Evolutionary conservation across 2,797 vertebrate species (phyloP).

Genomic region (Thripadectes ignobilis): DNA sequence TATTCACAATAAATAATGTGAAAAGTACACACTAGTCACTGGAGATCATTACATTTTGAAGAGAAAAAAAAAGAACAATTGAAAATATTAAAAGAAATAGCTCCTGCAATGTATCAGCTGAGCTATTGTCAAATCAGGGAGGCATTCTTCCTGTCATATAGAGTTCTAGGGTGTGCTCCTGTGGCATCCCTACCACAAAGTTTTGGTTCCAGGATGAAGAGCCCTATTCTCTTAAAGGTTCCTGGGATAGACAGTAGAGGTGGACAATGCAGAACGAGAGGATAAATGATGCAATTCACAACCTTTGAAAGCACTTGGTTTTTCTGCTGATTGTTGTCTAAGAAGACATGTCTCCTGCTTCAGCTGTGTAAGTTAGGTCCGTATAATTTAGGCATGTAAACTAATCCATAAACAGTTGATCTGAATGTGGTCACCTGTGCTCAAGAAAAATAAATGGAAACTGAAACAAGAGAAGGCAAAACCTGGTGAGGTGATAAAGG

Average conservation of each 20-base stretch:
- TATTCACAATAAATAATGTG: background rate
- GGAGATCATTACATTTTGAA: background rate
- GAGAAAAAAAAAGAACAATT: background rate
- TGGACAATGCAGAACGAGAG: background rate
- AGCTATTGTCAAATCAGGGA: background rate
- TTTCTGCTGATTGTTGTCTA: background rate
- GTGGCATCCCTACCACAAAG: background rate
- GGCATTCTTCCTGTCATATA: background rate
- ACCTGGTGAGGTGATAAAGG: background rate
- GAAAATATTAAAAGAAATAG: background rate
- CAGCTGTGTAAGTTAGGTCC: background rate
- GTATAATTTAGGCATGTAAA: background rate
- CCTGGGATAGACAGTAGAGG: background rate
- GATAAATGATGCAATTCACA: background rate
- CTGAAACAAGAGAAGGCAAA: background rate
- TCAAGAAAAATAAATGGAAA: background rate
- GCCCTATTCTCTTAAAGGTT: background rate
- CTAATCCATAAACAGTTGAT: background rate
- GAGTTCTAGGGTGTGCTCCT: background rate
- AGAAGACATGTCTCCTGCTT: background rate
- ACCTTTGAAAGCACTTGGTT: background rate
- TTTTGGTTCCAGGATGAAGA: background rate
- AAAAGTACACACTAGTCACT: background rate
- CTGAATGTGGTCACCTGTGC: background rate
- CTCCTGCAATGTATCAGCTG: background rate